phyloP scores from a whole-genome alignment of 53 echinoderm and acorn worm genomes.

The Glandiceps talaboti region DNA sequence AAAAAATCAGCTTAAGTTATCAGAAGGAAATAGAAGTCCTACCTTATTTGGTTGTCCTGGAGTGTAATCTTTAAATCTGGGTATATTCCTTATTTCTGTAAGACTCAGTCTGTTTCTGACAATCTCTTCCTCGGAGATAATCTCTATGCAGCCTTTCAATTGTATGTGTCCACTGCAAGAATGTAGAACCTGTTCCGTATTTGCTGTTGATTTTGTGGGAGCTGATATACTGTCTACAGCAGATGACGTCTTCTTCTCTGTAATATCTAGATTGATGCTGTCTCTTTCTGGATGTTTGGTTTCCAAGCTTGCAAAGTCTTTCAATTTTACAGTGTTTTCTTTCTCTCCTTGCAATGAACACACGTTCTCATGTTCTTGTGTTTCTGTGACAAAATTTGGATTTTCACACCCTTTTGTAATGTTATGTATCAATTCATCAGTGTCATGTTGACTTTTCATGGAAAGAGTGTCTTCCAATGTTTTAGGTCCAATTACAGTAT shows the following conservation, averaged over 20 bases:
- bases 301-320: neutral
- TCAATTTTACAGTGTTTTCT: neutral
- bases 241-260: neutral
- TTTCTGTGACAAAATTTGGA: too few relatives aligned
- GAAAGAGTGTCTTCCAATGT: neutral
- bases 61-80: slow-evolving; percentile 25
- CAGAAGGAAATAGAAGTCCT: too few relatives aligned
- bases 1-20: too few relatives aligned
- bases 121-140: slow-evolving; percentile 24
- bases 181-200: neutral
- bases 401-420: too few relatives aligned
- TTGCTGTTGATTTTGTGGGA: neutral
- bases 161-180: neutral
- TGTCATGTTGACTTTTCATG: too few relatives aligned
- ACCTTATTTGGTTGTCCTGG: slow-evolving; percentile 30
- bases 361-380: neutral
- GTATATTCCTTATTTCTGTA: slow-evolving; percentile 30
- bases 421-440: too few relatives aligned
- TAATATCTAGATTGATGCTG: neutral
- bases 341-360: neutral
- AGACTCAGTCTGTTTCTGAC: slow-evolving; percentile 11
- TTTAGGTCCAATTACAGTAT: neutral
- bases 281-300: neutral
- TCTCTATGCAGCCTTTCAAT: slow-evolving; percentile 2
- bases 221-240: neutral